These are phyloP conservation scores for Sciurus carolinensis DNA, from an alignment of 2,797 vertebrate species.

Conservation along the genomic window DNA sequence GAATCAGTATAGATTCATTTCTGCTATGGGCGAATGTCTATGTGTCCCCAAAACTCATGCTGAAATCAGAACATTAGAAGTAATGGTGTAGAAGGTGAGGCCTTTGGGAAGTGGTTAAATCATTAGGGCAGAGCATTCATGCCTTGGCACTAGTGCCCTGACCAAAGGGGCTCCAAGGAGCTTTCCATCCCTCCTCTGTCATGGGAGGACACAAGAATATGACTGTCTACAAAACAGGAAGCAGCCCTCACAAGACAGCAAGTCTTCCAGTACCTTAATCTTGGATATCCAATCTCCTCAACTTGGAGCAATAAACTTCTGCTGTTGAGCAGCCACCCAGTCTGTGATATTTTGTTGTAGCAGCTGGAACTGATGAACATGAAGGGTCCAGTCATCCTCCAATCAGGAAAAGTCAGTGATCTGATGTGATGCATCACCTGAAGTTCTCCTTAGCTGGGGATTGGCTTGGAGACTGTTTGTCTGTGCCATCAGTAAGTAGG, in stretches of 20 bases:
- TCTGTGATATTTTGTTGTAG: background rate
- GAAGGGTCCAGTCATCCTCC: background rate
- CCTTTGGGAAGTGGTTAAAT: background rate
- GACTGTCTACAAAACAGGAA: background rate
- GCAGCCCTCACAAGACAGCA: background rate
- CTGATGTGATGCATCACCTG: accelerated
- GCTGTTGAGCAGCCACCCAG: too few species aligned
- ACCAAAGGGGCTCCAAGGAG: background rate
- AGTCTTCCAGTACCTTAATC: background rate
- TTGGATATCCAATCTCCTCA: background rate
- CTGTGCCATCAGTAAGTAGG: too few species aligned
- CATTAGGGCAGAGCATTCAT: background rate
- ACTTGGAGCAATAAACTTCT: background rate
- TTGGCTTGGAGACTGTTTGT: background rate
- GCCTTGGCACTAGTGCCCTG: background rate
- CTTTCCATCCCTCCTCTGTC: background rate
- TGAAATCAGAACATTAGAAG: background rate
- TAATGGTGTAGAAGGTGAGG: background rate
- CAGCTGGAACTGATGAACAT: background rate
- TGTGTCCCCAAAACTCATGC: background rate
- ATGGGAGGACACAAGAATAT: background rate
- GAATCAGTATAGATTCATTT: accelerated
- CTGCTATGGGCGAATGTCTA: background rate
- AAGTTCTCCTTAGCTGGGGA: background rate
- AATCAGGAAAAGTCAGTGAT: background rate